These are phyloP conservation scores for Kryptopterus vitreolus DNA, from an alignment of 2,797 vertebrate species.

Conservation along the genomic window DNA sequence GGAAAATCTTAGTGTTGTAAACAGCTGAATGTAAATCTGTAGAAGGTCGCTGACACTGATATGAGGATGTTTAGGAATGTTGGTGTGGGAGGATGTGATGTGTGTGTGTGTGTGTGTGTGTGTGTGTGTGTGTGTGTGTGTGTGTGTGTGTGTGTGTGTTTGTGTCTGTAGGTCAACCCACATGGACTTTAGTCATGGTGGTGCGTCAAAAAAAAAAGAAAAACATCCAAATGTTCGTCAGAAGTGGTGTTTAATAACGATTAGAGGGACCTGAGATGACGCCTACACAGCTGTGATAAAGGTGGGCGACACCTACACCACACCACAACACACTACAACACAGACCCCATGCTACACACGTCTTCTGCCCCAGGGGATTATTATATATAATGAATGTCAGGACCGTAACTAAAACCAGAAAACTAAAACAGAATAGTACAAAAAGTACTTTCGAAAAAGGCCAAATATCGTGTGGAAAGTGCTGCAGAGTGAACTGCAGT, in stretches of 20 bases:
- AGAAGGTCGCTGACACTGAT: background rate
- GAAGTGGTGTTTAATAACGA: background rate
- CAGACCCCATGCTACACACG: slow-evolving; percentile 1
- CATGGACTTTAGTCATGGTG: background rate
- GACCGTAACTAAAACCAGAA: background rate
- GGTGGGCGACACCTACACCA: background rate
- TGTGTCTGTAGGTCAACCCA: background rate
- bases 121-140: background rate
- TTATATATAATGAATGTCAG: slow-evolving; percentile 7
- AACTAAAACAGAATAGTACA: no score
- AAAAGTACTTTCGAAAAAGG: background rate
- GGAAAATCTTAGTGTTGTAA: background rate
- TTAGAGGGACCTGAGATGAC: background rate
- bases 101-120: background rate
- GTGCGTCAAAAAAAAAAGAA: background rate
- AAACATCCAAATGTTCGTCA: slow-evolving; percentile 15
- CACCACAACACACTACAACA: background rate
- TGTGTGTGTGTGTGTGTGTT: background rate
- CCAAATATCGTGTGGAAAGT: background rate
- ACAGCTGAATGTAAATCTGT: background rate
- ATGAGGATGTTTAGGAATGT: background rate
- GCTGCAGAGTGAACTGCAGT: background rate
- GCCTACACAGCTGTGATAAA: background rate
- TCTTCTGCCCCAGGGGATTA: background rate
- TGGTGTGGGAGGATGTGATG: background rate